phyloP scores from a whole-genome alignment of 2,797 vertebrate genomes.

The Falco berigora region DNA sequence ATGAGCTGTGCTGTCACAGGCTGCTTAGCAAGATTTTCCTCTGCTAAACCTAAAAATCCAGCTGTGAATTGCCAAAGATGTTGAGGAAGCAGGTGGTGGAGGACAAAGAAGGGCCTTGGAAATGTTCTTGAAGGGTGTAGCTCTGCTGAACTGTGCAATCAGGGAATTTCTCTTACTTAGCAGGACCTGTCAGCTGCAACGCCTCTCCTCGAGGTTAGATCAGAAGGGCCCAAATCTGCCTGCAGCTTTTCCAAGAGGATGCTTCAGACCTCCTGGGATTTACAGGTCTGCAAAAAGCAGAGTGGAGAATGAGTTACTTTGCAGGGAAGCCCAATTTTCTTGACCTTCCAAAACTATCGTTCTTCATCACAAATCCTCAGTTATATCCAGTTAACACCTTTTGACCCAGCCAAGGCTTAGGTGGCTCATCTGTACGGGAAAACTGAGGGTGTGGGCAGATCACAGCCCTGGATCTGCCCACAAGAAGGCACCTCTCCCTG shows the following conservation, averaged over 20 bases:
- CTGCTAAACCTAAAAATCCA: neutral
- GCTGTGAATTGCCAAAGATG: neutral
- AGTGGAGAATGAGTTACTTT: neutral
- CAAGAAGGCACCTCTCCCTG: neutral
- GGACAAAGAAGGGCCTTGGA: neutral
- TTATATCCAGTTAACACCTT: neutral
- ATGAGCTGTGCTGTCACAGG: neutral
- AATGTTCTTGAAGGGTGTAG: neutral
- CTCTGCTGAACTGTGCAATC: neutral
- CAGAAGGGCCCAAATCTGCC: neutral
- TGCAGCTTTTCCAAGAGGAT: neutral
- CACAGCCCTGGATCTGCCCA: neutral
- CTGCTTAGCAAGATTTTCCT: neutral
- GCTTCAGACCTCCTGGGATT: neutral
- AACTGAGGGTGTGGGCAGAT: neutral
- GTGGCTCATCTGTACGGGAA: neutral
- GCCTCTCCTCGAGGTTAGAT: neutral
- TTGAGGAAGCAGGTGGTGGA: neutral
- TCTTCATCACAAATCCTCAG: neutral
- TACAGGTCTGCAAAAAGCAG: neutral
- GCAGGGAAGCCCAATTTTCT: neutral
- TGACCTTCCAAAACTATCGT: neutral
- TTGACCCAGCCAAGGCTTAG: neutral
- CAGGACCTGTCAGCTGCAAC: neutral
- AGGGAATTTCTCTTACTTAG: neutral